Evolutionary conservation across 2,888 invertebrate species (phyloP), one percentile per base, ranked within the genome.

Genomic region (Drosophila meridiana): DNA sequence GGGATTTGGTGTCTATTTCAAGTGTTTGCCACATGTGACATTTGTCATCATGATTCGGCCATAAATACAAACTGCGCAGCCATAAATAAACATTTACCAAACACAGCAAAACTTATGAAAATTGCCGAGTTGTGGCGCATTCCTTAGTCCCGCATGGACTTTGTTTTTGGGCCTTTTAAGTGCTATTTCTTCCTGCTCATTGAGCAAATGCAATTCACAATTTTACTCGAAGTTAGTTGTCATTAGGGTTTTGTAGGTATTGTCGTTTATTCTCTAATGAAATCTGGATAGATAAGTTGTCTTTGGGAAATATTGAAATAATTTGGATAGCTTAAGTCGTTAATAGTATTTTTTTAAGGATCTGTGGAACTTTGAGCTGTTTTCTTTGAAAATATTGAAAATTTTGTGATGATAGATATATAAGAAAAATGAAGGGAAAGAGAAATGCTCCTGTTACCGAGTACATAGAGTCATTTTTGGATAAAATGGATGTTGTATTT

Each of bases 31-130:
- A 76, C 83, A 80, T 76, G 81, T 82, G 87, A 89, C 89, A 88
- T 88, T 88, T 89, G 87, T 88, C 87, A 88, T 89, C 83, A 87
- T 88, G 89, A 88, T 88, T 87, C 76, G 82, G 71, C 89, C 85
- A 88, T 88, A 88, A 88, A 88, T 87, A 83, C 87, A 83, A 84
- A 89, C 89, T 89, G 87, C 79, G 81, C 69, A 71, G 60, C 71
- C 77, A 85, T 87, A 87, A 87, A 87, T 79, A 85, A 85, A 79
- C 80, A 85, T 85, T 82, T 73, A 43, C 61, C 55, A 61, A 73
- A 66, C 60, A 36, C 61, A 40, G 43, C 59, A 43, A 70, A 68
- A 66, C 72, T 76, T 72, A 75, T 72, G 52, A 74, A 80, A 64
- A 43, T 30, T n/a, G 11, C 14, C 32, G 30, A 64, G 48, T 20